phyloP scores from a whole-genome alignment of 2,888 invertebrate species.

The Phortica okadai region DNA sequence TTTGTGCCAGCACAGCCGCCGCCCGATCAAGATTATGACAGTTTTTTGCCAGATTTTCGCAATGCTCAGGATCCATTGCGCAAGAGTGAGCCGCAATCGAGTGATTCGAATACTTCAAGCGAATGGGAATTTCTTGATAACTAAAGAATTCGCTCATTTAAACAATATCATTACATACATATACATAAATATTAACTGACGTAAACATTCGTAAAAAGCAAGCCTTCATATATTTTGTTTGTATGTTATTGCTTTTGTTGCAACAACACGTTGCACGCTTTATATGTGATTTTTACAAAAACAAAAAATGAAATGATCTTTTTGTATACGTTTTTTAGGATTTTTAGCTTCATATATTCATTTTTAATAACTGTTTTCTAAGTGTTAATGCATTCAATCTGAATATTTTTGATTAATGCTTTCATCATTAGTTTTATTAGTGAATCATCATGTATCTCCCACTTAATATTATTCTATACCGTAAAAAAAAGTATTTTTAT shows the following conservation, averaged over 20 bases:
- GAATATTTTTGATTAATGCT: background rate
- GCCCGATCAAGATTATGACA: slow-evolving; percentile 55
- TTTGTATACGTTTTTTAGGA: background rate
- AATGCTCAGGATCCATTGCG: slow-evolving; percentile 59
- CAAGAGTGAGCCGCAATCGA: slow-evolving; percentile 47
- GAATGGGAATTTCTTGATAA: slow-evolving; percentile 76
- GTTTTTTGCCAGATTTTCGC: slow-evolving; percentile 68
- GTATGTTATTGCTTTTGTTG: background rate
- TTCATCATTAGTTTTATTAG: too few relatives aligned
- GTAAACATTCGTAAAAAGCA: too few relatives aligned
- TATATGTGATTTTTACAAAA: slow-evolving; percentile 43
- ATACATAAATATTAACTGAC: too few relatives aligned
- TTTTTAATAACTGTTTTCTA: too few relatives aligned
- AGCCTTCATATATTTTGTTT: too few relatives aligned
- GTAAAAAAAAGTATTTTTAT: background rate
- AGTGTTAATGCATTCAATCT: background rate
- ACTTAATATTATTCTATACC: slow-evolving; percentile 4
- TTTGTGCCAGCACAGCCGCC: slow-evolving; percentile 58
- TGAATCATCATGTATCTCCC: background rate
- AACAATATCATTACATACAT: slow-evolving; percentile 2
- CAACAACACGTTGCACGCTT: slow-evolving; percentile 43
- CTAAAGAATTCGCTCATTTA: slow-evolving; percentile 43
- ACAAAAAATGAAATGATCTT: background rate
- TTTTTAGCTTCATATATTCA: background rate
- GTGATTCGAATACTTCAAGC: slow-evolving; percentile 68